Conservation (phyloP, 2,797 vertebrate species). For the Cirrhinus mrigala region DNA sequence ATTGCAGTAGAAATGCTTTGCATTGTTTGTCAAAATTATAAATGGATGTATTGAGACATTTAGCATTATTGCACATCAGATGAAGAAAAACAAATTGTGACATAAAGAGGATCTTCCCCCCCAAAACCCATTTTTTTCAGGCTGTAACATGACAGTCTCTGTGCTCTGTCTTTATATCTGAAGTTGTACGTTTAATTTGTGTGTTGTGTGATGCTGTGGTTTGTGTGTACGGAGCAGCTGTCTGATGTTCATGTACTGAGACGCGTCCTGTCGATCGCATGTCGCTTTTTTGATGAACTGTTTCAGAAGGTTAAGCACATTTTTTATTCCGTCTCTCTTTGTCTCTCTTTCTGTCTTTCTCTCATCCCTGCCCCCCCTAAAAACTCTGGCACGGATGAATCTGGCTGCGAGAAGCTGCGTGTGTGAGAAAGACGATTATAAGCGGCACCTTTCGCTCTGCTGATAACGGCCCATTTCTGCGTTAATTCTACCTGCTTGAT, state of each 20-base stretch:
- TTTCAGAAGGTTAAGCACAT: conserved; percentile 39
- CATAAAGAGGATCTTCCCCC: not conserved
- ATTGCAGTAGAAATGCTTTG: not conserved
- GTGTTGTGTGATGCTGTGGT: not conserved
- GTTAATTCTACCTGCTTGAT: conserved; percentile 60
- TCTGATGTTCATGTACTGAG: conserved; percentile 12
- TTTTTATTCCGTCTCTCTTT: conserved; percentile 1
- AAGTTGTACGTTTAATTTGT: not conserved
- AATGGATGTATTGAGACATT: not conserved
- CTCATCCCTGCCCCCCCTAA: not conserved
- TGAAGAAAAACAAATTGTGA: not conserved
- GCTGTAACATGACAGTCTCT: not conserved
- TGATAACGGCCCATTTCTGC: conserved; percentile 59
- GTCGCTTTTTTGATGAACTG: conserved; percentile 34
- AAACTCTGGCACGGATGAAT: conserved; percentile 54
- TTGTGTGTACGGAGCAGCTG: conserved; percentile 9
- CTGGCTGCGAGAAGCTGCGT: conserved; percentile 38
- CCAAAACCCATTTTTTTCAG: not conserved
- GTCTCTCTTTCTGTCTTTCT: conserved; percentile 4
- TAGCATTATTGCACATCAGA: not conserved
- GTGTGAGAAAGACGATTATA: conserved; percentile 57
- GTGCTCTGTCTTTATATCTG: not conserved
- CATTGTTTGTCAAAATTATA: not conserved
- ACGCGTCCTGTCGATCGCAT: conserved; percentile 24
- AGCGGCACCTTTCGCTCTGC: conserved; percentile 33